phyloP scores from a whole-genome alignment of 2,113 vertebrate genomes.

The Charadrius vociferus region DNA sequence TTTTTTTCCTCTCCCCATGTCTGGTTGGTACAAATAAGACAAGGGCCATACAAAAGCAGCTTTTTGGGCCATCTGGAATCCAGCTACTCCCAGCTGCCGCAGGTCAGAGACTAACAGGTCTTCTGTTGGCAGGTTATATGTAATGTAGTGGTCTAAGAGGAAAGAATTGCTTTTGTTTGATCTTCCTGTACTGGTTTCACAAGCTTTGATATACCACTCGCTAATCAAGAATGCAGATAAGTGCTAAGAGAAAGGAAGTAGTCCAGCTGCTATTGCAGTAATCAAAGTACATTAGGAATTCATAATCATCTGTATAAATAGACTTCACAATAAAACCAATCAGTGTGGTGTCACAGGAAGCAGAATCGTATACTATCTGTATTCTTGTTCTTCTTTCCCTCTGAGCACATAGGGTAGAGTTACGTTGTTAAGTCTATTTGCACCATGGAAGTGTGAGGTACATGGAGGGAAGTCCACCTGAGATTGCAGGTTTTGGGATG shows the following conservation, averaged over 20 bases:
- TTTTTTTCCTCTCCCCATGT: neutral
- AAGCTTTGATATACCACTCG: neutral
- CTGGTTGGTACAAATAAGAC: neutral
- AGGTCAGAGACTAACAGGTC: neutral
- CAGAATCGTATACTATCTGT: neutral
- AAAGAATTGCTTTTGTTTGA: slow-evolving; percentile 35
- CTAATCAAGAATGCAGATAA: slow-evolving; percentile 4
- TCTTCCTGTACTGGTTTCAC: slow-evolving; percentile 30
- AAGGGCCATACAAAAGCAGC: neutral
- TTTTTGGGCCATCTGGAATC: neutral
- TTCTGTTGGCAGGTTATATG: neutral
- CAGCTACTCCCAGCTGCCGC: neutral
- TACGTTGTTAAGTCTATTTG: neutral
- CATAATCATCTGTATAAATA: slow-evolving; percentile 14
- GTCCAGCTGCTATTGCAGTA: slow-evolving; percentile 20
- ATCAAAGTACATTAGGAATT: slow-evolving; percentile 9
- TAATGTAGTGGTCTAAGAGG: neutral
- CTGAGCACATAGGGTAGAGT: neutral
- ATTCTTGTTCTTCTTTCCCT: neutral
- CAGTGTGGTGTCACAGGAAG: neutral
- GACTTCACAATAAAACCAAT: slow-evolving; percentile 17
- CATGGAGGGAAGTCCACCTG: neutral
- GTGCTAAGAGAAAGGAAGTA: slow-evolving; percentile 1
- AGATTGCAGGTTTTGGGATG: neutral
- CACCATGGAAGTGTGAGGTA: neutral